Evolutionary conservation across 2,113 vertebrate genomes (phyloP).

Genomic region (Macquaria australasica): DNA sequence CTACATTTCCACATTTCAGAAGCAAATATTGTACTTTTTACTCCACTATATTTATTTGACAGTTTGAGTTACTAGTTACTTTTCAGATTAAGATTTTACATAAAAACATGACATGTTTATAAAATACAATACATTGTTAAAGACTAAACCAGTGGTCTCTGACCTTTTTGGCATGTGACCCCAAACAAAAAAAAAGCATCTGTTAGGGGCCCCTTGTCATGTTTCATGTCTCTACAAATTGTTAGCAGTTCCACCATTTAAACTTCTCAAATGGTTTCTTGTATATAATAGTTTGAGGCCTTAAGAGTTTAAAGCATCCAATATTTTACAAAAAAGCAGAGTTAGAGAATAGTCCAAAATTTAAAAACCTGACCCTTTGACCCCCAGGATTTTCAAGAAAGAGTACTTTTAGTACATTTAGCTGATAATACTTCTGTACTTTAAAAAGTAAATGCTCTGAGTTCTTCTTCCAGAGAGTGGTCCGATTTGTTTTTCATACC

Average conservation of each 20-base stretch:
- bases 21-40: no score
- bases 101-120: background rate
- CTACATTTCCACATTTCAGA: background rate
- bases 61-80: background rate
- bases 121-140: background rate
- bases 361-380: background rate
- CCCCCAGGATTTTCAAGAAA: background rate
- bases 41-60: background rate
- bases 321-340: background rate
- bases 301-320: background rate
- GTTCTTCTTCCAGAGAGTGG: background rate
- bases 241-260: background rate
- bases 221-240: background rate
- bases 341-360: no score
- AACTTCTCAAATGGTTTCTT: background rate
- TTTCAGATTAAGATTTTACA: no score
- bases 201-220: no score
- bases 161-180: background rate
- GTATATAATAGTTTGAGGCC: background rate
- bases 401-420: background rate
- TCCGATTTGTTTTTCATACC: background rate
- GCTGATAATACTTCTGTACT: background rate
- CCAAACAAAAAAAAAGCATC: no score
- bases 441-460: background rate
- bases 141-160: background rate